Evolutionary conservation across 1,140 invertebrate genomes (phyloP).

Genomic region (Drosophila asahinai): DNA sequence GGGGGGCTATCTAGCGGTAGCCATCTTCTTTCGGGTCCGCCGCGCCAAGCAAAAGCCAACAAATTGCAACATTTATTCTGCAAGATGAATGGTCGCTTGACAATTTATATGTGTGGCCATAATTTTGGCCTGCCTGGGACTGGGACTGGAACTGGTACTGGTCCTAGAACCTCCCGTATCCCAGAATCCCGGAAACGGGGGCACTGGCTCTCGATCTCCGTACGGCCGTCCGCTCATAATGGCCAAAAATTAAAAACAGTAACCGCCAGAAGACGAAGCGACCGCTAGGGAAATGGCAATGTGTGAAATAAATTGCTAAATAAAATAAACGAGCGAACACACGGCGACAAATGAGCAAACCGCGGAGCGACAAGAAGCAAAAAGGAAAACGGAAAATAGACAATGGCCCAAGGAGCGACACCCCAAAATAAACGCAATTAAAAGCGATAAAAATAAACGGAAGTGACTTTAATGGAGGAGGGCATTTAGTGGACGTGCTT

Average conservation of each 20-base stretch:
- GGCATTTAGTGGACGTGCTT: constrained; percentile 57
- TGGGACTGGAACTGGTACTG: constrained; percentile 16
- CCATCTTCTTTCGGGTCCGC: constrained; percentile 60
- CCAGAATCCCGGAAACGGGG: constrained; percentile 6
- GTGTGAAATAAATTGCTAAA: constrained; percentile 83
- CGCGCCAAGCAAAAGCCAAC: constrained; percentile 69
- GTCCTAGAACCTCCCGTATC: not conserved
- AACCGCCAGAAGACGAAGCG: constrained; percentile 64
- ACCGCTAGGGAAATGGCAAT: constrained; percentile 63
- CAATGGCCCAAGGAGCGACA: constrained; percentile 38
- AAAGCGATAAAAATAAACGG: constrained; percentile 81
- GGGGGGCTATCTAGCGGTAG: constrained; percentile 56
- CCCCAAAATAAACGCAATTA: constrained; percentile 72
- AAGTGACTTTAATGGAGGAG: constrained; percentile 68
- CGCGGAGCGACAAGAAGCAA: constrained; percentile 20
- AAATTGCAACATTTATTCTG: constrained; percentile 84
- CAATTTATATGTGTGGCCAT: constrained; percentile 82
- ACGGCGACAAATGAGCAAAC: constrained; percentile 72
- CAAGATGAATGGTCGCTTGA: constrained; percentile 82
- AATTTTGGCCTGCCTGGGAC: constrained; percentile 63
- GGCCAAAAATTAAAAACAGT: constrained; percentile 83
- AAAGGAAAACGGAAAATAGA: constrained; percentile 18
- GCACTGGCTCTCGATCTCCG: constrained; percentile 38
- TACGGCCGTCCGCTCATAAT: constrained; percentile 71
- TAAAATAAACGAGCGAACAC: constrained; percentile 79